These are phyloP conservation scores for Camelus dromedarius DNA, from an alignment of 2,113 vertebrate species.

Conservation along the genomic window DNA sequence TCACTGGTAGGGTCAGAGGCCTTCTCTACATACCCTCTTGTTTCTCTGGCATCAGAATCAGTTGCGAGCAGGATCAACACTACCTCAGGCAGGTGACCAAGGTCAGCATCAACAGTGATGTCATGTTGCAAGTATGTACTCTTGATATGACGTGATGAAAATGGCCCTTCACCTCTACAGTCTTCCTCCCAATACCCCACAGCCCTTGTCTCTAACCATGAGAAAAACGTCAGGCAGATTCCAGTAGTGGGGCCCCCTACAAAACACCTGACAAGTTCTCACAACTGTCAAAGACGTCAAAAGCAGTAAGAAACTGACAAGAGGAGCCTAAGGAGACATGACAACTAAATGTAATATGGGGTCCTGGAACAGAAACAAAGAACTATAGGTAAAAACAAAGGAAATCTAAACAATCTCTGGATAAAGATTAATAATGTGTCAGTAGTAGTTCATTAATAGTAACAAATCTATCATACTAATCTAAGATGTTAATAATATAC, in stretches of 20 bases:
- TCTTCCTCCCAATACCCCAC: not conserved
- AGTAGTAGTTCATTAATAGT: not conserved
- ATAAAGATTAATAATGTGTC: not conserved
- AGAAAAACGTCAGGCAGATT: not conserved
- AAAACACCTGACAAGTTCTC: not conserved
- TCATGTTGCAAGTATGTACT: not conserved
- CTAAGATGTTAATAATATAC: no score
- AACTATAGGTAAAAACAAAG: not conserved
- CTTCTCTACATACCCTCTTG: not conserved
- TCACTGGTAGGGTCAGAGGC: not conserved
- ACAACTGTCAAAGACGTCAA: not conserved
- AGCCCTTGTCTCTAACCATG: no score
- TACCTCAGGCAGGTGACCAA: not conserved
- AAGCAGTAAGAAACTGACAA: not conserved
- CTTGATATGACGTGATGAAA: not conserved
- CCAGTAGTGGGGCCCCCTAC: no score
- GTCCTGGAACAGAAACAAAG: not conserved
- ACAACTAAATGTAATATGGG: accelerated
- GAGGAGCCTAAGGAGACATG: not conserved
- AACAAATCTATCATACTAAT: not conserved
- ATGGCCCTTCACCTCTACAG: not conserved
- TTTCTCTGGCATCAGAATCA: not conserved
- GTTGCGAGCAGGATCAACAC: not conserved
- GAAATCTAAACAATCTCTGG: not conserved
- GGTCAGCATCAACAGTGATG: no score